Evolutionary conservation across 2,113 vertebrate genomes (phyloP), one percentile per base, ranked within the genome.

Genomic region (Oriolus oriolus): DNA sequence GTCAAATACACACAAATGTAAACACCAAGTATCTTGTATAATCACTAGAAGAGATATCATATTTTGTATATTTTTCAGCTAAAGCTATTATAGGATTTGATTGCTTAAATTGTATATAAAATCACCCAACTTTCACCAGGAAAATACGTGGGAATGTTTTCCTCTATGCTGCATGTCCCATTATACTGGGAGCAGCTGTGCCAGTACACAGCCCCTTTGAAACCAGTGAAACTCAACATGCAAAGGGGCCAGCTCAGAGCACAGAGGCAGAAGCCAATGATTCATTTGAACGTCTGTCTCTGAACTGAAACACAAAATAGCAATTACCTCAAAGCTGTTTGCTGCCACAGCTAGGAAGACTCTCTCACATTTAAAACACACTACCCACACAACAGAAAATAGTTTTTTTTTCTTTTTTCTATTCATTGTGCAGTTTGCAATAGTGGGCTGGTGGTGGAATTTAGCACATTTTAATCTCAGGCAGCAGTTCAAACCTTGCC

Each of bases 291-390:
- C 0, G 22, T 79, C 87, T 87, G 54, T 73, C 84, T 90, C 89
- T 91, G 86, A 95, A 86, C 79, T 87, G 78, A 93, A 97, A 88
- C 73, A 93, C 83, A 92, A 97, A 97, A 93, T 37, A 95, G 68
- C 60, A 95, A 90, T 95, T 95, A 90, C 76, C 47, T 93, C 89
- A 92, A 84, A 95, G 87, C 93, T 84, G 64, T 69, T 87, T 81
- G 63, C 80, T 94, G 80, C 76, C 94, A 87, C 87, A 91, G 69
- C 44, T 49, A 76, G 80, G 65, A 89, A 91, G 69, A 75, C 53
- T 74, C 39, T 65, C 47, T 66, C 42, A 69, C 77, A 20, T 84
- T 87, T 76, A 87, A 87, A 92, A 20, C 41, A 68, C 7, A 16
- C 42, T 71, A 44, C n/a, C 33, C 74, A 82, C 77, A 56, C 41